Base-by-base conservation (phyloP, 2,888 invertebrate species). In the Caenorhabditis afra region DNA sequence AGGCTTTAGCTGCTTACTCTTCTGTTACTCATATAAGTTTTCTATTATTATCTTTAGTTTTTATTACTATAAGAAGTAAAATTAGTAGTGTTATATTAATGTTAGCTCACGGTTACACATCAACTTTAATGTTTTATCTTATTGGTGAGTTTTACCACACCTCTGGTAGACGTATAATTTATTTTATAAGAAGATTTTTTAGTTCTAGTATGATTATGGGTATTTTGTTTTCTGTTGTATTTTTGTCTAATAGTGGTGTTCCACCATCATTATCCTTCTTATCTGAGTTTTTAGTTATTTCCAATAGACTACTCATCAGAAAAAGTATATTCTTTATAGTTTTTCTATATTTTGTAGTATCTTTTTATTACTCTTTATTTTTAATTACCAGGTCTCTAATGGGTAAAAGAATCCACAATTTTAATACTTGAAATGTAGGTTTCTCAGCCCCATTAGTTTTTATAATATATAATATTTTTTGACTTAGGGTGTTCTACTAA, bases 271-370 rank as follows among this genome's bases (percentile, higher is more conserved):
- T 81, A 35, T 85, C 79, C 57, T 81, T 85, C 79, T 83, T 84
- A 50, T 79, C 80, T 87, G 91, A 87, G 89, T 90, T 83, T 90
- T 87, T 81, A 89, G 90, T 55, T 87, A 67, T 91, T n/a, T 86
- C 86, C 66, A 81, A 90, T 71, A 64, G 84, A 20, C 67, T 89
- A 20, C 88, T 90, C 81, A 84, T 90, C 64, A 35, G 88, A 14
- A 90, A 78, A 61, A 58, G 49, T 35, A 74, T 90, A n/a, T 91
- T 91, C 10, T 53, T 90, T 35, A 86, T 91, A 59, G 67, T 91
- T 65, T 83, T 89, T 75, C 86, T 90, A 81, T 90, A 90, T 76
- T 91, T 86, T 86, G 20, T 68, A 81, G 64, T 90, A 87, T 61
- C 91, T 88, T 86, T 77, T 81, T 65, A 90, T 88, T 73, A 89